Evolutionary conservation across 2,797 vertebrate genomes (phyloP), one percentile per base, ranked within the genome.

Genomic region (Nasua narica): DNA sequence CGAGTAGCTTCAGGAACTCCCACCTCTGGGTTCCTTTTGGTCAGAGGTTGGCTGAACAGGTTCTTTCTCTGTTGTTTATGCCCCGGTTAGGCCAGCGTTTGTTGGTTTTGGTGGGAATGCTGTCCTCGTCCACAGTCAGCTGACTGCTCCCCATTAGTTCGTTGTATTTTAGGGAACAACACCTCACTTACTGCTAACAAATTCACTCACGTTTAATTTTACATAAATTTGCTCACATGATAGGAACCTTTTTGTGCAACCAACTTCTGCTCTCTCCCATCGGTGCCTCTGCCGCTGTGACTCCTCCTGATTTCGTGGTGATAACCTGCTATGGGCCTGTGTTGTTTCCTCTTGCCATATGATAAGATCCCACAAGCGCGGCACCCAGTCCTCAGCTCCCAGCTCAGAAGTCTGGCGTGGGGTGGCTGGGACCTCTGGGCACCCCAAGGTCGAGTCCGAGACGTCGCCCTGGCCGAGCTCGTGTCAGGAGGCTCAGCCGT

Each of bases 321-420:
- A 25, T 54, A 58, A 8, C 37, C 37, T 25, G 7, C 32, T 40
- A 21, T 6, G 35, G 35, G 6, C 56, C 27, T 23, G 25, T 11
- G 4, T 78, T 37, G 14, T 27, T 27, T 60, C 48, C 56, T 16
- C 27, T 32, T 72, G 46, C 46, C 9, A 7, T 50, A 1, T 40
- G 14, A 10, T 27, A 23, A 32, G 5, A 6, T 7, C 18, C 18
- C 32, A 0, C 10, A 35, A 21, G 52, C 7, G 0, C 14, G 15
- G 76, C 46, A 16, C 18, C 16, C 29, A 7, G 19, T 27, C 16
- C 27, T 58, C 19, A 46, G 8, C 69, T 58, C 40, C n/a, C 9
- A 6, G 40, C 12, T 40, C 13, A 4, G 58, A 29, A 37, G 58
- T 27, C 60, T 5, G n/a, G 32, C 5, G 3, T 16, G 25, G 15